Conservation (phyloP, 2,113 vertebrate species). For the Cricetomys ansorgei region DNA sequence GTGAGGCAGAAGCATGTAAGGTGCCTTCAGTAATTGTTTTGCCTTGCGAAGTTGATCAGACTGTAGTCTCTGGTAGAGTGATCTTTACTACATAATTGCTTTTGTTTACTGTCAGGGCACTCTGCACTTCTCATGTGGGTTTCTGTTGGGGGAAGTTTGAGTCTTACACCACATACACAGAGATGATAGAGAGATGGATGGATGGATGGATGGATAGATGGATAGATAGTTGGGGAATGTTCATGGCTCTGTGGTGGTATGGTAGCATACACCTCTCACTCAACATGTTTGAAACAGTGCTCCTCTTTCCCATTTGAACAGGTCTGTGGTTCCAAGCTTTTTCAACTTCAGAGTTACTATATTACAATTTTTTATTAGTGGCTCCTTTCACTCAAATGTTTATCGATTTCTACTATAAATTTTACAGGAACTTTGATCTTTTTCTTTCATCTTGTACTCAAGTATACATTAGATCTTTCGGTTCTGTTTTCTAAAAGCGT, state of each 20-base stretch:
- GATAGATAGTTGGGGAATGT: too few species aligned
- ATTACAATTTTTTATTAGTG: not conserved
- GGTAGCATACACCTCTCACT: not conserved
- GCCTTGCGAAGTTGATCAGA: not conserved
- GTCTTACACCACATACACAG: not conserved
- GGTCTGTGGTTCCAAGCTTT: not conserved
- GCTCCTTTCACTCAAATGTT: not conserved
- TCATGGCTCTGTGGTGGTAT: not conserved
- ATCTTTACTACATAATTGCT: not conserved
- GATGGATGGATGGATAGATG: too few species aligned
- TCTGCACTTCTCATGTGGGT: not conserved
- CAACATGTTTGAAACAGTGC: not conserved
- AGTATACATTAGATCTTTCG: not conserved
- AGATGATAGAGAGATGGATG: too few species aligned
- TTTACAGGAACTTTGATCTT: not conserved
- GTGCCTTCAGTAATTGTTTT: not conserved
- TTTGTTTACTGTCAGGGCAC: not conserved
- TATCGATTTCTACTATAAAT: not conserved
- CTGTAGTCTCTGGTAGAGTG: not conserved
- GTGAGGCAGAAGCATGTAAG: not conserved
- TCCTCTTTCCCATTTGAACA: not conserved
- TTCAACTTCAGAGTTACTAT: not conserved
- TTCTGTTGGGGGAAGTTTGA: not conserved
- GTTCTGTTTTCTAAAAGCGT: not conserved
- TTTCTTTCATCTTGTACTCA: not conserved